These are phyloP conservation scores for Cossypha niveicapilla DNA, from an alignment of 2,797 vertebrate species.

Conservation along the genomic window DNA sequence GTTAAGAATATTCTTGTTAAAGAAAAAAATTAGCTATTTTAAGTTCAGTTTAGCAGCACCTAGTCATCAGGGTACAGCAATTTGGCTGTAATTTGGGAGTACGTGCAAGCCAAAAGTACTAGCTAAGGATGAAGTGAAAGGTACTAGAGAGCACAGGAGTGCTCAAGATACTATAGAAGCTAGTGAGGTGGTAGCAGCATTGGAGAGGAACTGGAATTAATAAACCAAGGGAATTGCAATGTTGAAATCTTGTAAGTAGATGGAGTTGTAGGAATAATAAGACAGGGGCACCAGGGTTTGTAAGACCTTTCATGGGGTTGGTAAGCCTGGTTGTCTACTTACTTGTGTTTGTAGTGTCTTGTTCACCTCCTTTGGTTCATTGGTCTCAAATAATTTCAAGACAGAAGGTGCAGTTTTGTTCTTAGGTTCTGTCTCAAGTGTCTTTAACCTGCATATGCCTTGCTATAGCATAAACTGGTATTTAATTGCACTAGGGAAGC, in stretches of 20 bases:
- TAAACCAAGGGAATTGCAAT: neutral
- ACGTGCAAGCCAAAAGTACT: neutral
- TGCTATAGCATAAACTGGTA: neutral
- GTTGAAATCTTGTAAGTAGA: neutral
- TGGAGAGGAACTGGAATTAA: neutral
- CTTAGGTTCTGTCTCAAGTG: neutral
- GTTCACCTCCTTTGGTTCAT: neutral
- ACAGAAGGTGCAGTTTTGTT: neutral
- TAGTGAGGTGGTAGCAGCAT: neutral
- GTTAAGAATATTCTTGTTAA: neutral
- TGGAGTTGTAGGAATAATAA: neutral
- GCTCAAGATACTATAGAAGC: neutral
- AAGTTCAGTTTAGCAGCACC: neutral
- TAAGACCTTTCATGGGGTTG: neutral
- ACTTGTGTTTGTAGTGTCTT: neutral
- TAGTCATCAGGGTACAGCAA: neutral
- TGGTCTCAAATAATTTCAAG: neutral
- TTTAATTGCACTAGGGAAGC: neutral
- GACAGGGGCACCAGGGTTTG: neutral
- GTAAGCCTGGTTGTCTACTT: neutral
- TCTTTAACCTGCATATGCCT: neutral
- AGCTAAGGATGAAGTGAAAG: neutral
- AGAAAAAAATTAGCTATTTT: neutral
- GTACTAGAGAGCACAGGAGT: neutral
- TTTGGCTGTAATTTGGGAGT: neutral